A percentile compares a stretch with the other conserved stretches of the same genome.
Evolutionary conservation across 2,888 invertebrate species (phyloP).

Genomic region (Polydrusus pterygomalis): DNA sequence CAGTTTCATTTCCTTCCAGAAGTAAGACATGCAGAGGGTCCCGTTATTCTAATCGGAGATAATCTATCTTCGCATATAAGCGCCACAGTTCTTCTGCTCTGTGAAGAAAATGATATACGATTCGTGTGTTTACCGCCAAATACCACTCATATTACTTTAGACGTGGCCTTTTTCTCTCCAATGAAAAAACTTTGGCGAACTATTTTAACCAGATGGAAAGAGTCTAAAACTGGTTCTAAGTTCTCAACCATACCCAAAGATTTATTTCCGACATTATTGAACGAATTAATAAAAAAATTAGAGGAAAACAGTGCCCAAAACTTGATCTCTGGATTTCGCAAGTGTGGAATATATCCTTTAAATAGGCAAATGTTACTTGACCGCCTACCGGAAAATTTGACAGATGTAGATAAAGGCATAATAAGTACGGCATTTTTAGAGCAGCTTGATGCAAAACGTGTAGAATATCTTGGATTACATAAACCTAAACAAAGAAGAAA

Average conservation of each 20-base stretch:
- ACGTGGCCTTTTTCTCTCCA: conserved; percentile 50
- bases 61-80: too few relatives aligned
- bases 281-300: conserved; percentile 48
- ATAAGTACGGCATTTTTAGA: too few relatives aligned
- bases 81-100: conserved; percentile 59
- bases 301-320: conserved; percentile 46
- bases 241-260: conserved; percentile 58
- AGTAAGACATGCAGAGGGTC: conserved; percentile 56
- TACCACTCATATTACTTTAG: conserved; percentile 62
- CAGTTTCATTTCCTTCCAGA: conserved; percentile 57
- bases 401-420: too few relatives aligned
- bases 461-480: too few relatives aligned
- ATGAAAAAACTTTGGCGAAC: conserved; percentile 25
- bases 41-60: conserved; percentile 59
- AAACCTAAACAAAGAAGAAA: too few relatives aligned
- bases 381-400: too few relatives aligned
- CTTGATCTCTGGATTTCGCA: conserved; percentile 56
- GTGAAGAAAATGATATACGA: conserved; percentile 64
- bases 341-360: conserved; percentile 58
- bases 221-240: conserved; percentile 39
- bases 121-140: too few relatives aligned
- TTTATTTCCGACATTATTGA: conserved; percentile 56
- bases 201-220: conserved; percentile 46
- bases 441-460: too few relatives aligned
- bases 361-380: conserved; percentile 37